Evolutionary conservation across 2,888 invertebrate species (phyloP).

Genomic region (Dicyrtoma fusca): DNA sequence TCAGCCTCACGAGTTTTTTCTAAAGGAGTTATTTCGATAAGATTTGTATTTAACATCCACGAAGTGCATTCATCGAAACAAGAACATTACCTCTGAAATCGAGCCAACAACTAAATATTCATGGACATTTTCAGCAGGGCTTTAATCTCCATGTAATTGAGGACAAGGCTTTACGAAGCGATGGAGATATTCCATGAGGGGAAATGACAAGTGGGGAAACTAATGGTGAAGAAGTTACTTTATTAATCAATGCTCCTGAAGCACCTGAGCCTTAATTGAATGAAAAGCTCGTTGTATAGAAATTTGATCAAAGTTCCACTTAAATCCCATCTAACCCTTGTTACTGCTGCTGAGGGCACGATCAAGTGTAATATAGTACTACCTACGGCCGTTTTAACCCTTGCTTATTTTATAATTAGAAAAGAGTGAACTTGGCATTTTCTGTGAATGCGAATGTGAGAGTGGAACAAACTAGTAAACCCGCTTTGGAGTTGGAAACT

Average conservation of each 20-base stretch:
- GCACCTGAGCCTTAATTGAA: no score
- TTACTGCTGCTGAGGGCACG: constrained; percentile 20
- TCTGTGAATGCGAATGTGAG: no score
- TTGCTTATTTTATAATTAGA: no score
- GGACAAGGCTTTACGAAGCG: constrained; percentile 43
- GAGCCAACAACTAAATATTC: constrained; percentile 19
- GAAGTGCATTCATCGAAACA: background rate
- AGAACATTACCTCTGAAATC: background rate
- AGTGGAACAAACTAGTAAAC: no score
- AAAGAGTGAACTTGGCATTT: no score
- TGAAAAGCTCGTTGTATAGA: no score
- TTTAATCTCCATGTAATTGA: constrained; percentile 50
- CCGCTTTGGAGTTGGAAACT: no score
- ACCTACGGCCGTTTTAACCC: no score
- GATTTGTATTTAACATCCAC: constrained; percentile 66
- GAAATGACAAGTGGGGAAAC: background rate
- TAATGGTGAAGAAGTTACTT: background rate
- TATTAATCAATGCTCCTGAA: constrained; percentile 10
- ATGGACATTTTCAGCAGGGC: constrained; percentile 43
- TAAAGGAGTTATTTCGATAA: constrained; percentile 80
- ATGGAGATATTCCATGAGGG: constrained; percentile 36
- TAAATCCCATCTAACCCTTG: constrained; percentile 21
- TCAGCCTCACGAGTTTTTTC: constrained; percentile 84
- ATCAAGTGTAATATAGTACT: no score
- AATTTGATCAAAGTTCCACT: no score